Percentiles rank a stretch among this genome's conserved stretches.
Evolutionary conservation across 2,888 invertebrate species (phyloP).

Genomic region (Andrena haemorrhoa): DNA sequence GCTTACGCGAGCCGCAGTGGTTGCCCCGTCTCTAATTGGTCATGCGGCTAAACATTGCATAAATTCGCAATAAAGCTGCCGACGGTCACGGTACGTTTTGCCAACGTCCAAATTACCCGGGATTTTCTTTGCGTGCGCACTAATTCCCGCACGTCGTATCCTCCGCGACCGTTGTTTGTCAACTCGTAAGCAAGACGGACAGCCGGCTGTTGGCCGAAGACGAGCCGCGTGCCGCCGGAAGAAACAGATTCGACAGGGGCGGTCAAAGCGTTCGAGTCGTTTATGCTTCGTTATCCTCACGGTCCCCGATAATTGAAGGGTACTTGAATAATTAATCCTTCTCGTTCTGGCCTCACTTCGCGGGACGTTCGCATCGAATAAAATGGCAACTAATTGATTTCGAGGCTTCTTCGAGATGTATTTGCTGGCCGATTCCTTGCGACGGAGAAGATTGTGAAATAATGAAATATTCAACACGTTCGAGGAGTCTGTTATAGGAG

Average conservation of each 20-base stretch:
- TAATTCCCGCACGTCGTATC: constrained; percentile 68
- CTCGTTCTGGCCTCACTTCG: neutral
- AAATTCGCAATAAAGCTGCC: constrained; percentile 83
- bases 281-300: neutral
- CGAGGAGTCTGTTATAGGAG: constrained; percentile 40
- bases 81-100: constrained; percentile 68
- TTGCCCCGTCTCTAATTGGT: constrained; percentile 81
- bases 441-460: constrained; percentile 24
- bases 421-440: constrained; percentile 44
- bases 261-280: neutral
- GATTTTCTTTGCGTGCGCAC: constrained; percentile 73
- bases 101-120: constrained; percentile 77
- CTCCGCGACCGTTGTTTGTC: constrained; percentile 56
- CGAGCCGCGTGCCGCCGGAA: neutral
- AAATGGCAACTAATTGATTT: constrained; percentile 49
- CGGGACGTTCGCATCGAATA: constrained; percentile 10
- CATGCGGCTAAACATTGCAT: constrained; percentile 82
- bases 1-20: constrained; percentile 73
- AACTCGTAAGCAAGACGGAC: constrained; percentile 36
- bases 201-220: neutral
- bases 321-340: constrained; percentile 39
- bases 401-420: constrained; percentile 27
- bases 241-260: neutral
- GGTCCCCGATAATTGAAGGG: constrained; percentile 43
- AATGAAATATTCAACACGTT: constrained; percentile 57